Evolutionary conservation across 2,797 vertebrate genomes (phyloP), one percentile per base, ranked within the genome.

Genomic region (Tragopan temminckii): DNA sequence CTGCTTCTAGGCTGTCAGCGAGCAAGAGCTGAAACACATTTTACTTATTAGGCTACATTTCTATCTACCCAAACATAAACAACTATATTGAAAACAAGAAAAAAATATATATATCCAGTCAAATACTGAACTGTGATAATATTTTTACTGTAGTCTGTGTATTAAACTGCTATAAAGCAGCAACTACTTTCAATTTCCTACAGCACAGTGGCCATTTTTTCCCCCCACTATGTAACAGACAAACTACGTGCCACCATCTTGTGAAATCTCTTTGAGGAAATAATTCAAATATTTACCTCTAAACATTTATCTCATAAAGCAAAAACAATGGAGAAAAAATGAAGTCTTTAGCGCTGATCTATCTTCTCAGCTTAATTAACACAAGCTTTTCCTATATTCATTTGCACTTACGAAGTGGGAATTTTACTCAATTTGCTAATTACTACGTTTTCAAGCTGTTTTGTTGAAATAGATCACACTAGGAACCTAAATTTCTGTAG

Each of bases 351-450:
- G 77, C 97, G 96, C 95, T 97, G 94, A 95, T 95, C 50, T 75
- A 89, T 88, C 95, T 95, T 97, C 97, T 97, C 89, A 66, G 76
- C 93, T 97, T 97, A 97, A 98, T 98, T 97, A 96, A 97, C 96
- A 95, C 93, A 78, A 93, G 96, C 77, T 97, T 98, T 98, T 97
- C 96, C 96, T 89, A 82, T 94, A 98, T 98, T 97, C 98, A 98
- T 97, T 98, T 97, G 97, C 97, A 98, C 95, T 96, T 96, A 98
- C 97, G 97, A 97, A 98, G 97, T 86, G 89, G 98, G 89, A 98
- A 97, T 97, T 97, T 98, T 98, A 97, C 95, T 98, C 96, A 97
- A 98, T 98, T 98, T 97, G 97, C 98, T 98, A 98, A 98, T 98
- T 98, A 98, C 79, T 98, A 97, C 96, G 96, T 97, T 97, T 98